Base-by-base conservation (phyloP, 1,140 invertebrate genomes). In the Drosophila sp. region DNA sequence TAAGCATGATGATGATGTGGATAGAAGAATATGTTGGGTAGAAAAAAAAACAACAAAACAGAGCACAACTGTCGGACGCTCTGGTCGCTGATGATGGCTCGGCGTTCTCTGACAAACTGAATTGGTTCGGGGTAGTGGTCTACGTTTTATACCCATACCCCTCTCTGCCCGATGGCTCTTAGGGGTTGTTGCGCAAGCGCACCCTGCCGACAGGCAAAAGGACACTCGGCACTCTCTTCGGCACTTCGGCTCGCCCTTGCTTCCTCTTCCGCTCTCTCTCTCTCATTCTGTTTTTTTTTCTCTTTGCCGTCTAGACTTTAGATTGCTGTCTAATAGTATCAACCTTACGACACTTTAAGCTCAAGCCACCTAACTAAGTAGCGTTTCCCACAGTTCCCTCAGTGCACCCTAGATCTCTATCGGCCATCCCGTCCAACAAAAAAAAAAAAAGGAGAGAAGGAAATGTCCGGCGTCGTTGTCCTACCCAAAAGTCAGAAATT, bases 71-170 rank as follows among this genome's bases (percentile, higher is more conserved):
- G 41, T 67, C 74, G 62, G 30, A 60, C 50, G 44, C 54, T 47
- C 8, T 65, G 56, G 61, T 72, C 63, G 17, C 17, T 17, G 17
- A 17, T 62, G 66, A 32, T 73, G 58, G 57, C 56, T 76, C 68
- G 74, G 73, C 90, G 78, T 81, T 90, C 77, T 90, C 90, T 91
- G 90, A 91, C 90, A 91, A 91, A 91, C 90, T 91, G 83, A 90
- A 77, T 73, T 41, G 67, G 60, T 61, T 57, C 77, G 64, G 76
- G 68, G 70, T 57, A 66, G 63, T 63, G 73, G 70, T 38, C 63
- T 7, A 30, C 55, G 40, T 80, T 87, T 87, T 87, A 87, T 87
- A 87, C 80, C 66, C 72, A 66, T 17, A 44, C 33, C 57, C 8
- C 32, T 33, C 32, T 27, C 6, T 17, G 44, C 23, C 8, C 23